These are phyloP conservation scores for Eueremaeus valkanovi DNA, from an alignment of 2,888 invertebrate species.

Conservation along the genomic window DNA sequence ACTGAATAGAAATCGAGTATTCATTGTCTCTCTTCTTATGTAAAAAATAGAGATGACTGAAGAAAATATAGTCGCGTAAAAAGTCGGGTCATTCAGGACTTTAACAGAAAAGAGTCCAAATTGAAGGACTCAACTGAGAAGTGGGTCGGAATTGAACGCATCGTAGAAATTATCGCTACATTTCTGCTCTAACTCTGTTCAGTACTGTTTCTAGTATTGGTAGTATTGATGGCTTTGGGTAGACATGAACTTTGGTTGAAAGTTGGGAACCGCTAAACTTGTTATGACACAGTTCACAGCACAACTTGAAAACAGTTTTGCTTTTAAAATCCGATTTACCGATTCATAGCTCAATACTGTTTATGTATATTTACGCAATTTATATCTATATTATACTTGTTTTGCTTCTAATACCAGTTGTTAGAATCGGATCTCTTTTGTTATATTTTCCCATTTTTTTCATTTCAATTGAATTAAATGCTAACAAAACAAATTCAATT, in stretches of 20 bases:
- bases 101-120: background rate
- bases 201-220: background rate
- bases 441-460: background rate
- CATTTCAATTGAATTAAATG: too few species aligned
- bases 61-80: background rate
- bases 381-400: background rate
- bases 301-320: conserved; percentile 26
- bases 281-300: conserved; percentile 32
- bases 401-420: too few species aligned
- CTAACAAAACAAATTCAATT: too few species aligned
- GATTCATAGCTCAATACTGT: background rate
- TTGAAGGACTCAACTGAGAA: conserved; percentile 13
- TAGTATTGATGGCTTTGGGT: too few species aligned
- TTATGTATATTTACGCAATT: background rate
- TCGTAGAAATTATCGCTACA: background rate
- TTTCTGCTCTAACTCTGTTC: background rate
- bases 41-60: conserved; percentile 9
- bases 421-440: background rate
- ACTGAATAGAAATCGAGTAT: conserved; percentile 1
- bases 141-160: conserved; percentile 7
- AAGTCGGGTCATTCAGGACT: background rate
- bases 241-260: background rate
- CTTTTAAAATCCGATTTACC: conserved; percentile 12
- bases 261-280: conserved; percentile 20
- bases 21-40: background rate